These are phyloP conservation scores for Anguilla anguilla DNA, from an alignment of 2,797 vertebrate species.

Conservation along the genomic window DNA sequence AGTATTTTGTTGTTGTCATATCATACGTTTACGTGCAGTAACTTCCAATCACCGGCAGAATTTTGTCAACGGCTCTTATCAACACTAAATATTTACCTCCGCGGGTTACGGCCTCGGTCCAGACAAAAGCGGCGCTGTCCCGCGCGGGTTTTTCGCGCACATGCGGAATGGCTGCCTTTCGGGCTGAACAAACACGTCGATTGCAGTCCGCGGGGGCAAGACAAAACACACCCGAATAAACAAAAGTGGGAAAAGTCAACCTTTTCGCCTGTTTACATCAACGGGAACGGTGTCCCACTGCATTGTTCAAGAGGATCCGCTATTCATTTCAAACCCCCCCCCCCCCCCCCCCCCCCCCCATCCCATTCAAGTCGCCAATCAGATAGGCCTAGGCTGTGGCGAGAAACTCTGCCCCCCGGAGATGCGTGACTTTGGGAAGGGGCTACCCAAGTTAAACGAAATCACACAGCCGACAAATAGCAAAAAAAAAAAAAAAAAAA, in stretches of 20 bases:
- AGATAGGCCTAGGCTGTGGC: background rate
- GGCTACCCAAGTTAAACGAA: constrained; percentile 55
- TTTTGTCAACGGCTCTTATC: constrained; percentile 64
- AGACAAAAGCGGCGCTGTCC: constrained; percentile 51
- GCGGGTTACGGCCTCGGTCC: constrained; percentile 40
- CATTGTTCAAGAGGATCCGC: background rate
- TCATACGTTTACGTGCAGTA: constrained; percentile 57
- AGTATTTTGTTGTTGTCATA: constrained; percentile 36
- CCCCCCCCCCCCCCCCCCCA: no score
- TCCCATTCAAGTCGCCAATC: constrained; percentile 36
- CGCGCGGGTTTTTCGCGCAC: constrained; percentile 36
- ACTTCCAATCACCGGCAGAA: constrained; percentile 49
- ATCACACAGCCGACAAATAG: constrained; percentile 56
- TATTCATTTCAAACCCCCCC: background rate
- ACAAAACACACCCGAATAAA: constrained; percentile 38
- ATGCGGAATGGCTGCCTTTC: constrained; percentile 34
- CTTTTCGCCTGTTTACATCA: constrained; percentile 7
- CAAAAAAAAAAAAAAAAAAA: constrained; percentile 31
- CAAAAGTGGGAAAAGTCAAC: constrained; percentile 29
- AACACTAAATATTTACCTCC: constrained; percentile 69
- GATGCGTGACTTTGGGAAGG: constrained; percentile 63
- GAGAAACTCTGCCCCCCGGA: constrained; percentile 59
- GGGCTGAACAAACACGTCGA: constrained; percentile 33
- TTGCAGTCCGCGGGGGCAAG: constrained; percentile 23
- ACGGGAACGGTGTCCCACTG: background rate